Base-by-base conservation (phyloP, 2,888 invertebrate species). In the Aphelenchoides bicaudatus region DNA sequence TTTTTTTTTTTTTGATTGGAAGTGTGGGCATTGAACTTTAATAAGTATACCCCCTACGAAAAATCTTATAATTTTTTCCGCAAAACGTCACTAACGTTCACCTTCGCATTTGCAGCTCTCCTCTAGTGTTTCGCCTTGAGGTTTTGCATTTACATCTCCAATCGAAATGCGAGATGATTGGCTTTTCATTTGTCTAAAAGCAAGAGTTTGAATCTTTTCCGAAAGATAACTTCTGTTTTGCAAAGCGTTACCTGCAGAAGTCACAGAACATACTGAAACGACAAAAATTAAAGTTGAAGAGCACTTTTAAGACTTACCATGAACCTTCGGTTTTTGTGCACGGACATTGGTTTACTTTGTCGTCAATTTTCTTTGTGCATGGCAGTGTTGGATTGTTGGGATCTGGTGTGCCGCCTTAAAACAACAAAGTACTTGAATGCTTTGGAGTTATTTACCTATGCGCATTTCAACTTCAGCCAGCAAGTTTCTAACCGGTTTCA, bases 401-500 rank as follows among this genome's bases (percentile, higher is more conserved):
- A 56, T 77, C 77, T 38, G 77, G 77, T 5, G 75, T 71, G n/a
- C 71, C 71, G 4, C 72, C n/a, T n/a, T n/a, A n/a, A n/a, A n/a
- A n/a, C n/a, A n/a, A n/a, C n/a, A n/a, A n/a, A n/a, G n/a, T n/a
- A n/a, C n/a, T n/a, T n/a, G n/a, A n/a, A n/a, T n/a, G n/a, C n/a
- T n/a, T n/a, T n/a, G n/a, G n/a, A n/a, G n/a, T n/a, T n/a, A n/a
- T n/a, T n/a, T n/a, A n/a, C n/a, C 77, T 13, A 77, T 76, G 53
- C 77, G 65, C 77, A 77, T 77, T 47, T 77, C 77, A 16, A 77
- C 70, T 54, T 77, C 77, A 21, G 77, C 77, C 8, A 77, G 63
- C 49, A 77, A 61, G 59, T 77, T 77, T 53, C 73, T 69, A 19
- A 73, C 66, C 2, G 73, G 74, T 51, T 65, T 60, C 29, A 71